Evolutionary conservation across 2,888 invertebrate species (phyloP).

Genomic region (Galerucella calmariensis): DNA sequence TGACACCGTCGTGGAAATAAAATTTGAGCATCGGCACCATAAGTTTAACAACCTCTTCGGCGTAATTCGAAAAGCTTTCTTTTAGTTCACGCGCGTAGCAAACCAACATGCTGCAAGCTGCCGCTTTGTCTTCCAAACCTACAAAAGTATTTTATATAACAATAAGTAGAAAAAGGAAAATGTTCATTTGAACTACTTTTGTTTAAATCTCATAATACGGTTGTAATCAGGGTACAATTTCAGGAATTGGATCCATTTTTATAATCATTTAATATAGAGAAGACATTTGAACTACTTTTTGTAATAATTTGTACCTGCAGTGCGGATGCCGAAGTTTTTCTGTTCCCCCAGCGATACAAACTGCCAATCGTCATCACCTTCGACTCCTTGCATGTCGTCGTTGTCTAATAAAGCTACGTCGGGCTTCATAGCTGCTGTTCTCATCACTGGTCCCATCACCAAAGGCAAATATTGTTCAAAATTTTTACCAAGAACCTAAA

Average conservation of each 20-base stretch:
- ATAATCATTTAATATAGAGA: neutral
- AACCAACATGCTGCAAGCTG: constrained; percentile 96
- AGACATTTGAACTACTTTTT: neutral
- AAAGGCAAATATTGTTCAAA: constrained; percentile 92
- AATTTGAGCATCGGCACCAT: constrained; percentile 93
- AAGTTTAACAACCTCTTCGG: constrained; percentile 83
- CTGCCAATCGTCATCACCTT: constrained; percentile 92
- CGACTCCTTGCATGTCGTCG: constrained; percentile 84
- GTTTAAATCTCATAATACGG: neutral
- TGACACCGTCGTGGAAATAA: constrained; percentile 93
- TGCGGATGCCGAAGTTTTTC: constrained; percentile 94
- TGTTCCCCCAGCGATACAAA: constrained; percentile 94
- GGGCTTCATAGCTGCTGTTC: constrained; percentile 92
- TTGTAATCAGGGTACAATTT: constrained; percentile 2
- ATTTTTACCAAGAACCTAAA: constrained; percentile 72
- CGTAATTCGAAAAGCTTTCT: constrained; percentile 77
- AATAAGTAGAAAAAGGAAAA: neutral
- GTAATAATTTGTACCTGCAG: constrained; percentile 72
- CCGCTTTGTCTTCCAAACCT: constrained; percentile 95
- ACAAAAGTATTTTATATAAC: neutral
- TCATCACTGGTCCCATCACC: constrained; percentile 95
- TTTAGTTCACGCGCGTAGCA: constrained; percentile 95
- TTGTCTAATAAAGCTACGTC: constrained; percentile 92
- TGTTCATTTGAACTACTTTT: neutral
- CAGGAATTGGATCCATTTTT: constrained; percentile 13